Percentiles rank a stretch among this genome's conserved stretches.
Conservation (phyloP, 2,113 vertebrate species). For the Peucedramus taeniatus region DNA sequence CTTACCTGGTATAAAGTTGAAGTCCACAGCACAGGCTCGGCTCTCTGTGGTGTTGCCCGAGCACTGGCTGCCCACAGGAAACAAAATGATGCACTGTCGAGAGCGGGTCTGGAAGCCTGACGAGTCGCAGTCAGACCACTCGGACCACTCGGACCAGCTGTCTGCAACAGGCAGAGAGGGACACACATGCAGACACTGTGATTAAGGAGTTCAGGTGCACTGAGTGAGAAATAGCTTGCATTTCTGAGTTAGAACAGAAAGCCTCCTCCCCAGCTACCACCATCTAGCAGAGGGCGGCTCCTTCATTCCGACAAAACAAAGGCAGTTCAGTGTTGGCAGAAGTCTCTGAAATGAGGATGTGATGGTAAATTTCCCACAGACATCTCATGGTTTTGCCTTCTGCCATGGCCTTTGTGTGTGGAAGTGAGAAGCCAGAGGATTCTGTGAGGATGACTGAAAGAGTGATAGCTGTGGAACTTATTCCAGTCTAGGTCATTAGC, state of each 20-base stretch:
- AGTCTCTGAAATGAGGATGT: neutral
- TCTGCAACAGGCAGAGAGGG: slow-evolving; percentile 70
- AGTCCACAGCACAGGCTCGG: slow-evolving; percentile 78
- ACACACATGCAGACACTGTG: neutral
- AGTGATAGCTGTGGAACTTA: neutral
- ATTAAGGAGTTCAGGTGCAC: neutral
- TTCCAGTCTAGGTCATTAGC: neutral
- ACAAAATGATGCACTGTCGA: slow-evolving; percentile 87
- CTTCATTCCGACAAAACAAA: rapidly evolving
- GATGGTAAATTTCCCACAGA: neutral
- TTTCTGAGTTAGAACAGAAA: neutral
- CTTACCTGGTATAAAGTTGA: slow-evolving; percentile 93
- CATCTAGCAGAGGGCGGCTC: neutral
- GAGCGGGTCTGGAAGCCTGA: slow-evolving; percentile 79
- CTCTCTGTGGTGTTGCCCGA: slow-evolving; percentile 87
- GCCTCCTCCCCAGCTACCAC: neutral
- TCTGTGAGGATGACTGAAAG: neutral
- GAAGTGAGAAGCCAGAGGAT: neutral
- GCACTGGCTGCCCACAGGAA: slow-evolving; percentile 91
- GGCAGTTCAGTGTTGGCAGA: neutral
- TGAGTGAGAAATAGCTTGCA: neutral
- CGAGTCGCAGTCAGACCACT: slow-evolving; percentile 87
- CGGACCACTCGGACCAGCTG: slow-evolving; percentile 94
- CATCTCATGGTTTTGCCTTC: neutral
- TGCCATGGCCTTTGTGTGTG: neutral